Evolutionary conservation across 2,888 invertebrate species (phyloP), one percentile per base, ranked within the genome.

Genomic region (Abscondita cerata): DNA sequence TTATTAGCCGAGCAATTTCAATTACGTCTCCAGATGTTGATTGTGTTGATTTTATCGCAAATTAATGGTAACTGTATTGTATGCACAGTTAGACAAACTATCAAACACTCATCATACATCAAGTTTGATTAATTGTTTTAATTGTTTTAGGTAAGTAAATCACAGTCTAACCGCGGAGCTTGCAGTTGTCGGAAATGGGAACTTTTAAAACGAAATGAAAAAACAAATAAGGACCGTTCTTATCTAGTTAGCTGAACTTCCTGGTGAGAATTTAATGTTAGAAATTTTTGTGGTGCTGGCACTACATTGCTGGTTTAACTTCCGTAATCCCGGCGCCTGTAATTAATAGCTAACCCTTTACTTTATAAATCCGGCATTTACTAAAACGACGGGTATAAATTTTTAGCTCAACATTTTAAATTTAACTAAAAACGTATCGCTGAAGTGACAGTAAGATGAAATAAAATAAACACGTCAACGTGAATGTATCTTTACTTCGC

Each of bases 221-320:
- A 53, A 40, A 44, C 31, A 41, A 53, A 53, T 46, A 47, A 47
- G 34, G 47, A 31, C 13, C 33, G 48, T 51, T 57, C 41, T 57
- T 50, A 40, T 40, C 50, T 41, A 51, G 57, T 57, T 57, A 57
- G 36, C 33, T 57, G 13, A 19, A 31, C 40, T 57, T 57, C 57
- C 57, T 48, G 57, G 36, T 47, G 38, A 25, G 48, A 34, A 48
- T 47, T 47, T 38, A 20, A 52, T n/a, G 44, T 18, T 16, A 36
- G 19, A 31, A 44, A 47, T 55, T 55, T 46, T 47, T 47, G 18
- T 55, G 44, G 18, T 31, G 18, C 46, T 33, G 34, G 34, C 25
- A 25, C 33, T 46, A 47, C 34, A 46, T 44, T 46, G 54, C 46
- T 54, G 19, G 54, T 46, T 19, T 31, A 44, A 47, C 56, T 56